A percentile compares a stretch with the other conserved stretches of the same genome.
Conservation (phyloP, 2,113 vertebrate species). For the Junco hyemalis region DNA sequence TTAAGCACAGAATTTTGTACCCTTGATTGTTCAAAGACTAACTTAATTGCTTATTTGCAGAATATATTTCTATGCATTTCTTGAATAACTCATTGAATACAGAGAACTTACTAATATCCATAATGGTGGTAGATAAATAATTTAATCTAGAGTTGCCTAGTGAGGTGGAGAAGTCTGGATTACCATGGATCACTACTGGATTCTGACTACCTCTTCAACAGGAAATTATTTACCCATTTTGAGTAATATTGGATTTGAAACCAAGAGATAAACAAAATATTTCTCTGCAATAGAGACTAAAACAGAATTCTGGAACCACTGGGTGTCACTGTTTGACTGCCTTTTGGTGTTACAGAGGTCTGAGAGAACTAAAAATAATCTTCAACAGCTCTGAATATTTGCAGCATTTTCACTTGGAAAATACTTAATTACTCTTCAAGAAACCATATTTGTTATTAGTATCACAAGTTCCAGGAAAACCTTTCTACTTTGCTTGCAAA, state of each 20-base stretch:
- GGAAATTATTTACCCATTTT: not conserved
- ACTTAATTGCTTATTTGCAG: not conserved
- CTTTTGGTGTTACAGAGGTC: not conserved
- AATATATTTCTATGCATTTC: not conserved
- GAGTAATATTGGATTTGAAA: not conserved
- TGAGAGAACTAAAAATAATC: not conserved
- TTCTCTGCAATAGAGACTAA: not conserved
- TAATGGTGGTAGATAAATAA: fast-evolving
- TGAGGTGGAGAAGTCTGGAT: not conserved
- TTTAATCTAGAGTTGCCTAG: not conserved
- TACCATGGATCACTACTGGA: not conserved
- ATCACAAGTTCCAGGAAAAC: not conserved
- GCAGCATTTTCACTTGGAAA: constrained; percentile 25
- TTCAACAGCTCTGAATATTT: not conserved
- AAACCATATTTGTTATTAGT: constrained; percentile 11
- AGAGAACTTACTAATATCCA: not conserved
- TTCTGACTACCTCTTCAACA: not conserved
- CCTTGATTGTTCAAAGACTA: not conserved
- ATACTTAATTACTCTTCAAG: constrained; percentile 25
- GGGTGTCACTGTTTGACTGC: constrained; percentile 63
- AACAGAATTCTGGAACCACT: constrained; percentile 32
- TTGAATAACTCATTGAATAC: not conserved
- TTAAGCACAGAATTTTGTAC: not conserved
- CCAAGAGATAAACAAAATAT: fast-evolving
- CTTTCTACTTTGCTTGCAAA: not conserved